Base-by-base conservation (phyloP, 2,888 invertebrate genomes). In the Phasia obesa region DNA sequence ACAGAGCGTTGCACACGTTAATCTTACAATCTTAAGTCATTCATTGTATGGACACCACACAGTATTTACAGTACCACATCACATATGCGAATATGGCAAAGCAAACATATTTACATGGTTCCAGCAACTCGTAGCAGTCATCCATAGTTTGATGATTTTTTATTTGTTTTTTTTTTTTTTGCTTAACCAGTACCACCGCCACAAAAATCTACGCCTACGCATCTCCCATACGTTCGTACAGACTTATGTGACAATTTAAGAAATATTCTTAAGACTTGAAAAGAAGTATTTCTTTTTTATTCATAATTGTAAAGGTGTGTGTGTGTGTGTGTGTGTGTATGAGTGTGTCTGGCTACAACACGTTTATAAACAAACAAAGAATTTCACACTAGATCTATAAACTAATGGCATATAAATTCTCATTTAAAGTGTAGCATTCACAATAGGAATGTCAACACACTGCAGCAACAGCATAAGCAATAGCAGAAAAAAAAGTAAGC, bases 351-450 rank as follows among this genome's bases (percentile, higher is more conserved):
- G n/a, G 57, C 57, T 74, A 57, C 38, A 77, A 69, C 57, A 74
- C 67, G 53, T 73, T 60, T 78, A 64, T 64, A 75, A 82, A 83
- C 73, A 81, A 81, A 77, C 70, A 75, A 83, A 78, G 65, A 83
- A 83, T 83, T 83, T 83, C 83, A 83, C 83, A 83, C 79, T 67
- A 83, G 83, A 83, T 83, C 83, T 83, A 79, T 79, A 83, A 83
- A 83, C 83, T 83, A 83, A 83, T 79, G 83, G 79, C 83, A 79
- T 79, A 83, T 83, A 83, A 83, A 83, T 79, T 83, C 79, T 83
- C 75, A 83, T 83, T 83, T 83, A 79, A 79, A 83, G 71, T 83
- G 75, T 79, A 71, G 71, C 79, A 83, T 76, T 83, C 67, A 73
- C 83, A 83, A 83, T 62, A 67, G 67, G 79, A 71, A 76, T 79